Conservation (phyloP, 2,888 invertebrate genomes). For the Oasisia sp. region DNA sequence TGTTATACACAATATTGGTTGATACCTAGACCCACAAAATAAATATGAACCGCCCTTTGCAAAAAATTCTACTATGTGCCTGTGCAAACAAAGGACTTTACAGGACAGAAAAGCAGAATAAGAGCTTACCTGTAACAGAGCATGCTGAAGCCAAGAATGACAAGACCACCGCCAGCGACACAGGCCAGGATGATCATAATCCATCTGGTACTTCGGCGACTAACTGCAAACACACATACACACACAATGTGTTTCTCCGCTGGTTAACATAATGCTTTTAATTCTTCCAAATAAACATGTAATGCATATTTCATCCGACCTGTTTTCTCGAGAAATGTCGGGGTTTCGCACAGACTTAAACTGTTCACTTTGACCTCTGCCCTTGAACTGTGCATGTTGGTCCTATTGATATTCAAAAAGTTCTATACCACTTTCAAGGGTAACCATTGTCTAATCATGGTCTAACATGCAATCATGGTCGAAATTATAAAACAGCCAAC, state of each 20-base stretch:
- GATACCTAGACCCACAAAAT: no score
- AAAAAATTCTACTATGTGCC: neutral
- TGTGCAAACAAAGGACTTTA: slow-evolving; percentile 22
- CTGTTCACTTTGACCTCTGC: neutral
- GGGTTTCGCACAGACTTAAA: neutral
- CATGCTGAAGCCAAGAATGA: slow-evolving; percentile 64
- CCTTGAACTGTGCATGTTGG: no score
- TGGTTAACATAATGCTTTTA: neutral
- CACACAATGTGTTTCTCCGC: slow-evolving; percentile 47
- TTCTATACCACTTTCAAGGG: neutral
- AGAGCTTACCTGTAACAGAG: slow-evolving; percentile 65
- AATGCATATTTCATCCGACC: neutral
- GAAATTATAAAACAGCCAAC: neutral
- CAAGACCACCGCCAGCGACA: slow-evolving; percentile 63
- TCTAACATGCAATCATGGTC: no score
- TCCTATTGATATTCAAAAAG: neutral
- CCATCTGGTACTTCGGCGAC: slow-evolving; percentile 55
- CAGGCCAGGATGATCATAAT: slow-evolving; percentile 65
- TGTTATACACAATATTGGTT: no score
- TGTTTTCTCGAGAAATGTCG: neutral
- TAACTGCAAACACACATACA: neutral
- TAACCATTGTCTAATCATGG: no score
- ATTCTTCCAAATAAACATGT: neutral
- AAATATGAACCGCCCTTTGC: no score
- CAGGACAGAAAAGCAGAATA: neutral